Evolutionary conservation across 2,797 vertebrate species (phyloP).

Genomic region (Anguilla obscura): DNA sequence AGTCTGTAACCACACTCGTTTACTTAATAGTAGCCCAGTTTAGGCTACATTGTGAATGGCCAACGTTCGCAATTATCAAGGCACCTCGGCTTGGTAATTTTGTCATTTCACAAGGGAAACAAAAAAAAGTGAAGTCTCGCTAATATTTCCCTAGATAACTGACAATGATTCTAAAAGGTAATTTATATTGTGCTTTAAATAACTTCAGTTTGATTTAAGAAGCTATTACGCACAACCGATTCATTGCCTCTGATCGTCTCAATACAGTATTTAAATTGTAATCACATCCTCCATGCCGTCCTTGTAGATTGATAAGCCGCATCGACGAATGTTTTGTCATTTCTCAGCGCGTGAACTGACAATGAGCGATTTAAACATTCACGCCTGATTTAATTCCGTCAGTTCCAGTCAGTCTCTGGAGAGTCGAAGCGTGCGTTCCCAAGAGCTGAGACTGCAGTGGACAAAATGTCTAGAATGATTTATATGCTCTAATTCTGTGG

Average conservation of each 20-base stretch:
- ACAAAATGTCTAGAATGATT: background rate
- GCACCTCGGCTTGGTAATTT: too few relatives aligned
- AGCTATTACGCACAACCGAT: background rate
- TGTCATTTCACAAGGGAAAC: too few relatives aligned
- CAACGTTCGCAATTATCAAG: too few relatives aligned
- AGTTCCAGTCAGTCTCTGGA: constrained; percentile 16
- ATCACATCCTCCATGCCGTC: background rate
- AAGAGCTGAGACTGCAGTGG: background rate
- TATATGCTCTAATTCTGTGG: background rate
- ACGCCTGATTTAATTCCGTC: constrained; percentile 23
- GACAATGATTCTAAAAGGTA: too few relatives aligned
- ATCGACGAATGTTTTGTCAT: constrained; percentile 17
- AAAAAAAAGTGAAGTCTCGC: too few relatives aligned
- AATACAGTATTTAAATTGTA: background rate
- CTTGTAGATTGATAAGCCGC: background rate
- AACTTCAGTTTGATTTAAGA: too few relatives aligned
- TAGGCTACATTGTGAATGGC: too few relatives aligned
- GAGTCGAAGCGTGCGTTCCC: background rate
- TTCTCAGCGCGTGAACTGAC: constrained; percentile 18
- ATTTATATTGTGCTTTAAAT: too few relatives aligned
- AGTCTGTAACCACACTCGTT: too few relatives aligned
- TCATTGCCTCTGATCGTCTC: background rate
- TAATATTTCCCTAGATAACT: too few relatives aligned
- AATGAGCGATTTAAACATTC: constrained; percentile 11
- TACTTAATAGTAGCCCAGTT: too few relatives aligned